A percentile compares a stretch with the other conserved stretches of the same genome.
phyloP scores from a whole-genome alignment of 1,140 invertebrate genomes.

The Halictus rubicundus region DNA sequence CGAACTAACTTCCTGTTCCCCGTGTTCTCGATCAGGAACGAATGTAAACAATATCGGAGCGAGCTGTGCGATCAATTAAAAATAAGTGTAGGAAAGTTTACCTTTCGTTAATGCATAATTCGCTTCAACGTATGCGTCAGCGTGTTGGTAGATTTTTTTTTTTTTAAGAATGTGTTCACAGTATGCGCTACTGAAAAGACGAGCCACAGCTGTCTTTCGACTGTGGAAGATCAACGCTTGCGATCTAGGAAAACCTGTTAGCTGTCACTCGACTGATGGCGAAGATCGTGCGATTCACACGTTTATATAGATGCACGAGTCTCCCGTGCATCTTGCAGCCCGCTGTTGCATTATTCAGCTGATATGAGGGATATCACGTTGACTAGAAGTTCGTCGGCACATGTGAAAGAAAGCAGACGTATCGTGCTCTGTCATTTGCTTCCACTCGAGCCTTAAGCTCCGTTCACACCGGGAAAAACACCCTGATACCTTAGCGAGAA shows the following conservation, averaged over 20 bases:
- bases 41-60: too few species aligned
- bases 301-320: slow-evolving; percentile 28
- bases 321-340: neutral
- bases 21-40: too few species aligned
- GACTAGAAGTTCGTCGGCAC: slow-evolving; percentile 18
- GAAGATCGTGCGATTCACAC: neutral
- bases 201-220: neutral
- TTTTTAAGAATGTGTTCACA: neutral
- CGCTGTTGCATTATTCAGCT: slow-evolving; percentile 60
- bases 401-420: slow-evolving; percentile 30
- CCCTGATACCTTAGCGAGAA: too few species aligned
- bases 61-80: too few species aligned
- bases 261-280: neutral
- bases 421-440: neutral
- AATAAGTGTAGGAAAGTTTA: too few species aligned
- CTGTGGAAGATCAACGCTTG: neutral
- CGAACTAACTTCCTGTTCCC: too few species aligned
- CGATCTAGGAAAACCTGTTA: neutral
- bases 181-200: neutral
- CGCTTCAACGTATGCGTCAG: neutral
- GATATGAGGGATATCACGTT: slow-evolving; percentile 44
- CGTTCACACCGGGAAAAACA: slow-evolving; percentile 3
- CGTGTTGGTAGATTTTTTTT: neutral
- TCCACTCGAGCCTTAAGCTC: neutral
- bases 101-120: neutral